Percentiles rank a stretch among this genome's conserved stretches.
phyloP scores from a whole-genome alignment of 2,113 vertebrate species.

The Pteruthius melanotis region DNA sequence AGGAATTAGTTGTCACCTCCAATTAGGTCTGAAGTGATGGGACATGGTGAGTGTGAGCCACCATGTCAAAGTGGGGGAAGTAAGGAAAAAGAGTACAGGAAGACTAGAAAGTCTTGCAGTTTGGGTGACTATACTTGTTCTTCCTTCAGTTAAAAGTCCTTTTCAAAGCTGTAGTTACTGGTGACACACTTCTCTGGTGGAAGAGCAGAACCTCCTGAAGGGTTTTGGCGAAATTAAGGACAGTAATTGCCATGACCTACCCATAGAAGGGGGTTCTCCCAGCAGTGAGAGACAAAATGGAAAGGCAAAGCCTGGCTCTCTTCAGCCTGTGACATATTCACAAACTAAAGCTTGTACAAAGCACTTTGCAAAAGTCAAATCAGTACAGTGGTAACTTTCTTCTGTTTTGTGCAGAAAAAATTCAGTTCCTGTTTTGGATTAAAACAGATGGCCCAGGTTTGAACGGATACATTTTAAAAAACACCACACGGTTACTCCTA shows the following conservation, averaged over 20 bases:
- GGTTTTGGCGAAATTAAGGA: background rate
- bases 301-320: background rate
- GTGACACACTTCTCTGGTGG: background rate
- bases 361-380: background rate
- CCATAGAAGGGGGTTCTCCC: background rate
- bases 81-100: background rate
- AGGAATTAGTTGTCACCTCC: background rate
- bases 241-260: background rate
- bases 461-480: background rate
- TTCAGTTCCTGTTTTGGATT: background rate
- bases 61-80: background rate
- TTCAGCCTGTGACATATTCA: background rate
- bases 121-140: background rate
- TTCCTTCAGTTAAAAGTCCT: background rate
- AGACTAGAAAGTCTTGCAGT: background rate
- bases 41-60: background rate
- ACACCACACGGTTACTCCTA: background rate
- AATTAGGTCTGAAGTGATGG: background rate
- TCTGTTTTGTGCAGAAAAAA: background rate
- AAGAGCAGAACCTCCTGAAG: background rate
- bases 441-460: background rate
- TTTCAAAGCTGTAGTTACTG: background rate
- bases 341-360: background rate
- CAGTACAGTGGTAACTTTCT: background rate
- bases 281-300: background rate